Evolutionary conservation across 1,140 invertebrate species (phyloP).

Genomic region (Trachelipus rathkii): DNA sequence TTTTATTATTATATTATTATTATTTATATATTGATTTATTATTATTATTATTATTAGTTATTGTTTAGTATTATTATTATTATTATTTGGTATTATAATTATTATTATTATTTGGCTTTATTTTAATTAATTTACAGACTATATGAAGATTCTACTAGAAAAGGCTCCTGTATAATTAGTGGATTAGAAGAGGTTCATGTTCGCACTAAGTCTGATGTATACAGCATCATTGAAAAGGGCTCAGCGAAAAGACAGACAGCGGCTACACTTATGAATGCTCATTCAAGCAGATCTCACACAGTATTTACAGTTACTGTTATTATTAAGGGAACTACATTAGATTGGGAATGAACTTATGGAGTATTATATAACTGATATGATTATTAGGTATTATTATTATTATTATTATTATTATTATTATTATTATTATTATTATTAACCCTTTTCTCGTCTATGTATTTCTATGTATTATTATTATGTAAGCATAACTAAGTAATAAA

Average conservation of each 20-base stretch:
- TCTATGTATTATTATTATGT: background rate
- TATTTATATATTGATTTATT: too few species aligned
- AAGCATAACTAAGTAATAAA: too few species aligned
- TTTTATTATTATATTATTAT: too few species aligned
- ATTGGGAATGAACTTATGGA: too few species aligned
- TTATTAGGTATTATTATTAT: slow-evolving; percentile 4
- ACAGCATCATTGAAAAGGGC: slow-evolving; percentile 79
- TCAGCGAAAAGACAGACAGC: slow-evolving; percentile 82
- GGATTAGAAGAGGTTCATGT: slow-evolving; percentile 90
- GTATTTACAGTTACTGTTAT: slow-evolving; percentile 93
- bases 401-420: background rate
- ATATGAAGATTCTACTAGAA: too few species aligned
- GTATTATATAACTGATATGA: too few species aligned
- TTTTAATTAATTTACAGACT: too few species aligned
- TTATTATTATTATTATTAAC: background rate
- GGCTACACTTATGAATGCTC: slow-evolving; percentile 88
- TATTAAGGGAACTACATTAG: slow-evolving; percentile 81
- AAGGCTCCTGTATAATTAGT: slow-evolving; percentile 88
- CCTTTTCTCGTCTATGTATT: too few species aligned
- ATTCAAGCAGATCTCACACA: slow-evolving; percentile 90
- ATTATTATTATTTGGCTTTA: too few species aligned
- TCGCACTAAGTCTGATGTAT: slow-evolving; percentile 85
- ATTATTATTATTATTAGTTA: too few species aligned
- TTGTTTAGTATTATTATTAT: too few species aligned
- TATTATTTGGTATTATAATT: too few species aligned